Evolutionary conservation across 2,797 vertebrate genomes (phyloP).

Genomic region (Tangara arthus): DNA sequence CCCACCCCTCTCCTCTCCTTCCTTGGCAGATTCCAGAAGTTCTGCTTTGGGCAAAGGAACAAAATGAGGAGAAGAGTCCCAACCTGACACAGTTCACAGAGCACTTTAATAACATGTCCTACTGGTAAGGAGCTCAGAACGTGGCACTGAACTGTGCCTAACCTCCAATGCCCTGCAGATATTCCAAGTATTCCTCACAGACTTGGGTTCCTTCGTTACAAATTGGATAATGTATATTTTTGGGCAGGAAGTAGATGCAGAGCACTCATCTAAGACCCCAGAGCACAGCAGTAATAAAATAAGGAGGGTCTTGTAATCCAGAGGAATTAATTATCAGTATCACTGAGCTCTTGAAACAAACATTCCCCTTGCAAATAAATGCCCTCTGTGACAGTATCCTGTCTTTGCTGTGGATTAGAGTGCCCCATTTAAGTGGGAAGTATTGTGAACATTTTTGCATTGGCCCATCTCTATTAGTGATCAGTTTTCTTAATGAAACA

Average conservation of each 20-base stretch:
- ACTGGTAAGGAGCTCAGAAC: conserved; percentile 83
- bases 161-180: neutral
- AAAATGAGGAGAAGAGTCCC: conserved; percentile 98
- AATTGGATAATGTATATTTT: neutral
- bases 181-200: neutral
- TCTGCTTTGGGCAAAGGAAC: conserved; percentile 97
- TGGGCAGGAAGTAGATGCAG: neutral
- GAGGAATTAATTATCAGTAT: neutral
- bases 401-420: neutral
- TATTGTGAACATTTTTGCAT: neutral
- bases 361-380: neutral
- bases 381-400: neutral
- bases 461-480: neutral
- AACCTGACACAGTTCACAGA: conserved; percentile 99
- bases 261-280: neutral
- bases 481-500: neutral
- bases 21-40: conserved; percentile 93
- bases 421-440: neutral
- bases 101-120: conserved; percentile 99
- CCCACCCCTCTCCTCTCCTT: neutral
- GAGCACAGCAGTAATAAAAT: neutral
- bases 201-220: neutral
- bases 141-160: neutral
- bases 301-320: neutral
- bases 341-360: neutral